Evolutionary conservation across 92 coral and sea anemone genomes (phyloP), one percentile per base, ranked within the genome.

Genomic region (Epizoanthus stellaris): DNA sequence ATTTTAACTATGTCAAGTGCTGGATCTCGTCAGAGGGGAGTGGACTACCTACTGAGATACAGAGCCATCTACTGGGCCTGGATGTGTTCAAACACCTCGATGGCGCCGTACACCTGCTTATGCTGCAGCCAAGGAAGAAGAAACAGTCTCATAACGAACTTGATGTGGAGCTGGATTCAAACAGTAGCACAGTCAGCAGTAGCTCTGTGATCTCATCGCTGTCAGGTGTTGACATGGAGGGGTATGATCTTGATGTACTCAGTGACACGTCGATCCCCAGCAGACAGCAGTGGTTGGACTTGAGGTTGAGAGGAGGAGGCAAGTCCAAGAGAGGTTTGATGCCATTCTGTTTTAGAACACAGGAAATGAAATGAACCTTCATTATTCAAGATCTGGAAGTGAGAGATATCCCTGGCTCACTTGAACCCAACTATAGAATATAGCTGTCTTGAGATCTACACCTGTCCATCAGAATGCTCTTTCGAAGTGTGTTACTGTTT

Each of bases 91-190:
- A 84, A 61, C 92, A 96, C 79, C 82, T 96, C 17, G 98, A 96
- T 30, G 98, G 95, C 17, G 98, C 98, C 8, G 87, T 92, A 36
- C 92, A 90, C 53, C 93, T 96, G 16, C 81, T 96, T 40, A 92
- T 96, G 98, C 72, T 96, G 56, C 98, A 96, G 79, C 98, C 98
- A 66, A 94, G 95, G 90, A 93, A 93, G 77, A 95, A 94, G 93
- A 93, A 91, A 74, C 91, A 87, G 21, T 83, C 70, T 40, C 80
- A 84, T 38, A 90, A 80, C 73, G 96, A 93, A 66, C 81, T 87
- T 36, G 98, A 96, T 57, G 96, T 90, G 63, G 98, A 96, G 68
- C 88, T 96, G 68, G 98, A 94, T 85, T 96, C 98, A 9, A 94
- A 96, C 85, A 77, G 87, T 61, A 96, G 98, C 47, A 92, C 98